Percentiles rank a stretch among this genome's conserved stretches.
Evolutionary conservation across 1,140 invertebrate species (phyloP).

Genomic region (Cyclargus thomasi): DNA sequence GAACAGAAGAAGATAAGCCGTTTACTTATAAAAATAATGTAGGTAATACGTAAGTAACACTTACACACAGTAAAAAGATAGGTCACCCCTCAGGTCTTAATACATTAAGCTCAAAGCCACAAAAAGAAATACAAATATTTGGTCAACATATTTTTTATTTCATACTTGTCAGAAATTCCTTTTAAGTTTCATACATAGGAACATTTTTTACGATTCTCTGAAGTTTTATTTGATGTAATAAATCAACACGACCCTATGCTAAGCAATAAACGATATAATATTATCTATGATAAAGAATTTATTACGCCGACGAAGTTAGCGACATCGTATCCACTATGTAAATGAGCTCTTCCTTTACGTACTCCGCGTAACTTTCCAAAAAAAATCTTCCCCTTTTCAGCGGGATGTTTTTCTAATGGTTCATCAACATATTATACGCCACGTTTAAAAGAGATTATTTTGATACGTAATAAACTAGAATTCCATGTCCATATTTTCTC

Average conservation of each 20-base stretch:
- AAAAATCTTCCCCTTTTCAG: not conserved
- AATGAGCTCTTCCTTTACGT: not conserved
- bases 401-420: not conserved
- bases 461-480: not conserved
- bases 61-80: too few species aligned
- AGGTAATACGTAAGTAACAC: too few species aligned
- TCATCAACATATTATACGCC: not conserved
- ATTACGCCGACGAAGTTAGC: not conserved
- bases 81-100: too few species aligned
- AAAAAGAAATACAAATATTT: too few species aligned
- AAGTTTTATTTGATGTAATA: not conserved
- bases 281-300: not conserved
- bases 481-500: not conserved
- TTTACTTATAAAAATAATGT: too few species aligned
- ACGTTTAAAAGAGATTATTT: not conserved
- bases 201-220: not conserved
- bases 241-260: not conserved
- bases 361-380: not conserved
- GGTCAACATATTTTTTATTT: too few species aligned
- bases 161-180: too few species aligned
- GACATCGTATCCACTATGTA: not conserved
- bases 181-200: too few species aligned
- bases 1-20: too few species aligned
- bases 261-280: not conserved
- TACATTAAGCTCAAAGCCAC: too few species aligned